Base-by-base conservation (phyloP, 2,113 vertebrate species). In the Melospiza georgiana region DNA sequence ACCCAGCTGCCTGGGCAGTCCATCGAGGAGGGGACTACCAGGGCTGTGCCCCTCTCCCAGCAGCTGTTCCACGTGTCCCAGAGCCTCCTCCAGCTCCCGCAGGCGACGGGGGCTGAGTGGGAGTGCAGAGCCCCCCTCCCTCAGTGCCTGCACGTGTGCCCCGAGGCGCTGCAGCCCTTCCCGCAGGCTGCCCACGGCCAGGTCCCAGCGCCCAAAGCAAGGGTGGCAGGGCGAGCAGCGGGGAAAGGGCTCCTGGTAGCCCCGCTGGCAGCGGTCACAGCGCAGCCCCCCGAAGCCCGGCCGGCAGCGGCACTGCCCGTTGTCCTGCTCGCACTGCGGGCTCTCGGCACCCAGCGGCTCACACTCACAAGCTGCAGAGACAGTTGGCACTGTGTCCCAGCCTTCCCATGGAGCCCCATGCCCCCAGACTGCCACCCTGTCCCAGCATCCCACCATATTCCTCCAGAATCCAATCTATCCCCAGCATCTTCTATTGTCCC, bases 201-300 rank as follows among this genome's bases (percentile, higher is more conserved):
- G 93, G 35, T 99, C 98, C 98, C 98, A 99, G 71, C 89, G 98
- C 84, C 97, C 93, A n/a, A 99, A 99, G 97, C 99, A 99, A 46
- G 98, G 94, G 84, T 99, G 98, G 94, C 99, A 99, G 55, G 92
- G 96, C 0, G 68, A 94, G 62, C 98, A 99, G 18, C 41, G 91
- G 14, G 98, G 98, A 72, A 99, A 99, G 25, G 57, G 78, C 12
- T 98, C 98, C 2, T 97, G 98, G 98, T 98, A 99, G 51, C 98
- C 98, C 2, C 97, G 97, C 43, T 97, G 98, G 63, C 99, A 99
- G 31, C 68, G 85, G 30, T 98, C 94, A 8, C 99, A 99, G 83
- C 8, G 96, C 15, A 44, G 89, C 6, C 98, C 98, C 1, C 90
- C 92, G 1, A 97, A 98, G 23, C 98, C 98, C 3, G 97, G 95